Conservation (phyloP, 2,797 vertebrate species). For the Menidia menidia region DNA sequence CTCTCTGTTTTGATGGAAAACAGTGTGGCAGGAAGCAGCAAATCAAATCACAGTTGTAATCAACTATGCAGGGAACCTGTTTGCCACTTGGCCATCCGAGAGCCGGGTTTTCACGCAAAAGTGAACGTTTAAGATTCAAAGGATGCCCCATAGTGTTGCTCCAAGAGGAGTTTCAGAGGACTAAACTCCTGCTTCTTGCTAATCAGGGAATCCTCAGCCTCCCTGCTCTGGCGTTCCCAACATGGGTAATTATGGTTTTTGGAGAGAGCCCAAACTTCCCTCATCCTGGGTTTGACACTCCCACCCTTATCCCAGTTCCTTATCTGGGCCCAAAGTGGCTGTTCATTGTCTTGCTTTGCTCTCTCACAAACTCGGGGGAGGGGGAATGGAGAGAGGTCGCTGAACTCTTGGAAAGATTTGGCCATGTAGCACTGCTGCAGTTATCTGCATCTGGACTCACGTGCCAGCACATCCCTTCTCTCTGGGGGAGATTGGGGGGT, state of each 20-base stretch:
- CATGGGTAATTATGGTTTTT: slow-evolving; percentile 56
- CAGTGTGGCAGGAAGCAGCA: not conserved
- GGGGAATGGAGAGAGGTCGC: slow-evolving; percentile 15
- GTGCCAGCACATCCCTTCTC: slow-evolving; percentile 14
- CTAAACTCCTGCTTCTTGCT: slow-evolving; percentile 5
- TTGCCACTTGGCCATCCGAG: not conserved
- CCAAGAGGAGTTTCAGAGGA: not conserved
- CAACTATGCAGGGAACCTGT: not conserved
- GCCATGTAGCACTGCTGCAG: not conserved
- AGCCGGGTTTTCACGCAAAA: not conserved
- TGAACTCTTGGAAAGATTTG: slow-evolving; percentile 43
- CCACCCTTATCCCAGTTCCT: slow-evolving; percentile 63
- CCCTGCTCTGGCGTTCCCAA: slow-evolving; percentile 45
- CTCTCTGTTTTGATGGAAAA: not conserved
- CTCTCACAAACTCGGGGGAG: slow-evolving; percentile 20
- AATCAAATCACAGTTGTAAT: not conserved
- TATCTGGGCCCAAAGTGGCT: slow-evolving; percentile 54
- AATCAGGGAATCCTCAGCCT: slow-evolving; percentile 14
- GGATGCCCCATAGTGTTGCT: not conserved
- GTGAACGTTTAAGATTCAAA: no score
- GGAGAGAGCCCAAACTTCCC: slow-evolving; percentile 54
- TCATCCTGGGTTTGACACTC: slow-evolving; percentile 31
- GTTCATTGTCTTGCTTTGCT: slow-evolving; percentile 49
- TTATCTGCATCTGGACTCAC: slow-evolving; percentile 4
- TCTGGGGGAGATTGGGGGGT: not conserved